Percentiles rank a stretch among this genome's conserved stretches.
Evolutionary conservation across 2,888 invertebrate genomes (phyloP).

Genomic region (Sepiola atlantica): DNA sequence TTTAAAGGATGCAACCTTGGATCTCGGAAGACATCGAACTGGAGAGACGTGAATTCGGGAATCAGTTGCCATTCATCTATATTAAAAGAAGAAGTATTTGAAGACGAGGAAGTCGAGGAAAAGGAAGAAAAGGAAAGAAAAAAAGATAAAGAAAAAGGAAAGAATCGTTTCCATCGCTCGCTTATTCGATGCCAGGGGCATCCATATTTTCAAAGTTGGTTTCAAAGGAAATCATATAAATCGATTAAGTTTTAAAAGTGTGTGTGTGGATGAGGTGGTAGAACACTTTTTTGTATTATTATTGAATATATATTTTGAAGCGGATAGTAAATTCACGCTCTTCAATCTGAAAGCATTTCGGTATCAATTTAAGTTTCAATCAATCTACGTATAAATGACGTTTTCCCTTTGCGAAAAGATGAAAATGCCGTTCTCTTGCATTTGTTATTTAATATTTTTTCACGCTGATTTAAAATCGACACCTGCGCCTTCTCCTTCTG

Average conservation of each 20-base stretch:
- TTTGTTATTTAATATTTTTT: background rate
- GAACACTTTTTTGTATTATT: too few relatives aligned
- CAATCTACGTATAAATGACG: background rate
- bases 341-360: background rate
- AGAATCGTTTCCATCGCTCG: background rate
- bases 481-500: background rate
- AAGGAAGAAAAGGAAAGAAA: background rate
- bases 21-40: background rate
- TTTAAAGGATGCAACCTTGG: too few relatives aligned
- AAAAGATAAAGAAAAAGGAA: background rate
- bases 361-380: constrained; percentile 14
- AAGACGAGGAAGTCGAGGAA: background rate
- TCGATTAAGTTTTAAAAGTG: background rate
- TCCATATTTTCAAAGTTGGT: background rate
- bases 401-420: background rate
- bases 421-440: background rate
- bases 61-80: background rate
- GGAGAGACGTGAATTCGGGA: background rate
- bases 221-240: background rate
- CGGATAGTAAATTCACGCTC: background rate
- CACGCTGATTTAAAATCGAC: background rate
- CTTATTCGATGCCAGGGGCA: background rate
- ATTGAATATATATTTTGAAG: background rate
- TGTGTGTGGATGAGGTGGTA: too few relatives aligned
- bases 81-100: background rate